These are phyloP conservation scores for Volucella bombylans DNA, from an alignment of 2,888 invertebrate genomes.

Conservation along the genomic window DNA sequence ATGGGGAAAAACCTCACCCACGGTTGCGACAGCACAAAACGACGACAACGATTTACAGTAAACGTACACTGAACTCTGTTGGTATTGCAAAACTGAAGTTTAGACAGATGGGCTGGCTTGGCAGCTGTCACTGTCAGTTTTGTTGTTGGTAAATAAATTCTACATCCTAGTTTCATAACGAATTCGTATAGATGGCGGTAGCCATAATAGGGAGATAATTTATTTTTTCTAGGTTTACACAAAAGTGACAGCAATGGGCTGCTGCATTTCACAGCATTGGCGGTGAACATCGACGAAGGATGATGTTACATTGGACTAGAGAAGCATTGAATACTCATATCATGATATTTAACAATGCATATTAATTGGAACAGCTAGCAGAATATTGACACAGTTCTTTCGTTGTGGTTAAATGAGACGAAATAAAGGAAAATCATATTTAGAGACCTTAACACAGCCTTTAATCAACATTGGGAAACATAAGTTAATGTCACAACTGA, in stretches of 20 bases:
- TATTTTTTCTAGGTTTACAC: neutral
- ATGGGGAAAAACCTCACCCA: constrained; percentile 59
- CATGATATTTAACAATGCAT: too few relatives aligned
- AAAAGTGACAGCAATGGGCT: neutral
- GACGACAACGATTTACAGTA: constrained; percentile 50
- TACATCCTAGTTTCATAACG: fast-evolving
- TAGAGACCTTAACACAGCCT: too few relatives aligned
- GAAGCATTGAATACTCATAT: too few relatives aligned
- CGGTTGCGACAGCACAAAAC: constrained; percentile 25
- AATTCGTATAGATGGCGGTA: constrained; percentile 20
- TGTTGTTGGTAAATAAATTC: constrained; percentile 46
- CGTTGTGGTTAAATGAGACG: too few relatives aligned
- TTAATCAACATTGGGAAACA: too few relatives aligned
- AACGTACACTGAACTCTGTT: constrained; percentile 61
- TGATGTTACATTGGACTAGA: too few relatives aligned
- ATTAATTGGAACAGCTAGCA: too few relatives aligned
- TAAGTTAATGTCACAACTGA: too few relatives aligned
- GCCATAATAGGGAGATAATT: too few relatives aligned
- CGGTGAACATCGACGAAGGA: too few relatives aligned
- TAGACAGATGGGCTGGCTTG: constrained; percentile 66
- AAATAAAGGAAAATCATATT: too few relatives aligned
- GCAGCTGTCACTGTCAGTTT: constrained; percentile 67
- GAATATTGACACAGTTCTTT: too few relatives aligned
- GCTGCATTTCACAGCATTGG: neutral
- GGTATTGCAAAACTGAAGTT: constrained; percentile 11